Percentiles rank a stretch among this genome's conserved stretches.
Conservation (phyloP, 2,797 vertebrate species). For the Myoxocephalus aenaeus region DNA sequence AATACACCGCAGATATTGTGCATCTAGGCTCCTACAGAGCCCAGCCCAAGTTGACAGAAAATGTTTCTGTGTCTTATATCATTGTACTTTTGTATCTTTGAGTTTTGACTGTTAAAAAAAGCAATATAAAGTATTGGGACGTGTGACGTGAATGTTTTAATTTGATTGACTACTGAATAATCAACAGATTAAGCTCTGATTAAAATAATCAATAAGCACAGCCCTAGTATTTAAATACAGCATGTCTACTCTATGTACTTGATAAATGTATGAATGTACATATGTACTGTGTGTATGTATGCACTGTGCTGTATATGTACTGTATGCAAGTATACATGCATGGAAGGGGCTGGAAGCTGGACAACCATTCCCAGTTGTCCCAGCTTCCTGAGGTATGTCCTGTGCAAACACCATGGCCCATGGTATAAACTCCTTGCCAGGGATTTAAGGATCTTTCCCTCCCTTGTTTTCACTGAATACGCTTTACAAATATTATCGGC, state of each 20-base stretch:
- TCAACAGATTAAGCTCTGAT: background rate
- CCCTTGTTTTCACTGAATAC: slow-evolving; percentile 79
- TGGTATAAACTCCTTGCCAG: slow-evolving; percentile 80
- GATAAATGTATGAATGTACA: slow-evolving; percentile 2
- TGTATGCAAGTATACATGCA: slow-evolving; percentile 62
- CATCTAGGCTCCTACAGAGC: too few species aligned
- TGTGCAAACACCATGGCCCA: slow-evolving; percentile 87
- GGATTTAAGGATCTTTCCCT: slow-evolving; percentile 72
- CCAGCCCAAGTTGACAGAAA: background rate
- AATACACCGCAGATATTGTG: background rate
- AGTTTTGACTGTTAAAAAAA: background rate
- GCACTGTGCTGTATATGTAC: slow-evolving; percentile 18
- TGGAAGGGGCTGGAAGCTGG: slow-evolving; percentile 80
- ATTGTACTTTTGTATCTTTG: background rate
- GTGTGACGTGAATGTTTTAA: background rate
- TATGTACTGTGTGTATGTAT: slow-evolving; percentile 14
- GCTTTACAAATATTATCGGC: slow-evolving; percentile 78
- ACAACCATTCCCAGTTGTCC: slow-evolving; percentile 88
- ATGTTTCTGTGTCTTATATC: background rate
- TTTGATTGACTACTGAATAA: background rate
- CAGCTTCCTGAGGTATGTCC: slow-evolving; percentile 88
- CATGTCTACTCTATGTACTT: background rate
- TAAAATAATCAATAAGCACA: background rate
- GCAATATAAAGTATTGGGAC: background rate
- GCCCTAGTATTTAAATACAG: background rate